Evolutionary conservation across 2,797 vertebrate genomes (phyloP).

Genomic region (Acomys russatus): DNA sequence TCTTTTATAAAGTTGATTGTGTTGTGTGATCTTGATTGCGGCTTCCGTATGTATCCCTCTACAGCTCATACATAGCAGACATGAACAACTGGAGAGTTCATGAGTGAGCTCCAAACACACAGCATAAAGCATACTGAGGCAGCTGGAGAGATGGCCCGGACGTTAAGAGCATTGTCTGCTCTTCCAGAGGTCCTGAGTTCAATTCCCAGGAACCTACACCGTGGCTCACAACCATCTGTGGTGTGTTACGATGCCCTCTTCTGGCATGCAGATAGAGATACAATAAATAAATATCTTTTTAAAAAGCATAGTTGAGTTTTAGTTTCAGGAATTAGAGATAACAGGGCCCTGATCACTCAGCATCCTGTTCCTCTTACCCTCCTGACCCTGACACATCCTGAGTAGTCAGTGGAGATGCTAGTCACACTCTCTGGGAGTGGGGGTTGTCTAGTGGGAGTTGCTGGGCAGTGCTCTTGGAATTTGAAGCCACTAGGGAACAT

Average conservation of each 20-base stretch:
- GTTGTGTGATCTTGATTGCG: constrained; percentile 82
- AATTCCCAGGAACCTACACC: too few relatives aligned
- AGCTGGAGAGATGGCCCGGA: too few relatives aligned
- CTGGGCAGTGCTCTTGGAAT: not conserved
- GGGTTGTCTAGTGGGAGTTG: not conserved
- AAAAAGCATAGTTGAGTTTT: not conserved
- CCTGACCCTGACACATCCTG: constrained; percentile 78
- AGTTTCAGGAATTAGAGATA: constrained; percentile 68
- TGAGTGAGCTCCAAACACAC: not conserved
- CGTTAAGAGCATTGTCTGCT: too few relatives aligned
- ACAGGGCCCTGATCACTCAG: constrained; percentile 54
- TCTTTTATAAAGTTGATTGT: constrained; percentile 81
- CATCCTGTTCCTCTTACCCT: constrained; percentile 10
- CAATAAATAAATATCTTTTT: too few relatives aligned
- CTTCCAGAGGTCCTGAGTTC: too few relatives aligned
- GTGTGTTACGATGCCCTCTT: too few relatives aligned
- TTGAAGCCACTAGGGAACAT: not conserved
- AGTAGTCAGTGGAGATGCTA: constrained; percentile 38
- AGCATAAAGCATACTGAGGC: not conserved
- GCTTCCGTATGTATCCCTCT: constrained; percentile 48
- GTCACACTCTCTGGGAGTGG: not conserved
- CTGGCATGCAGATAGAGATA: too few relatives aligned
- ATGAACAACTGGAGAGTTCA: constrained; percentile 10
- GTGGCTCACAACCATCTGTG: too few relatives aligned
- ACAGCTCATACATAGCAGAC: constrained; percentile 37